Percentiles rank a stretch among this genome's conserved stretches.
Conservation (phyloP, 1,140 invertebrate genomes). For the Bursaphelenchus mucronatus region DNA sequence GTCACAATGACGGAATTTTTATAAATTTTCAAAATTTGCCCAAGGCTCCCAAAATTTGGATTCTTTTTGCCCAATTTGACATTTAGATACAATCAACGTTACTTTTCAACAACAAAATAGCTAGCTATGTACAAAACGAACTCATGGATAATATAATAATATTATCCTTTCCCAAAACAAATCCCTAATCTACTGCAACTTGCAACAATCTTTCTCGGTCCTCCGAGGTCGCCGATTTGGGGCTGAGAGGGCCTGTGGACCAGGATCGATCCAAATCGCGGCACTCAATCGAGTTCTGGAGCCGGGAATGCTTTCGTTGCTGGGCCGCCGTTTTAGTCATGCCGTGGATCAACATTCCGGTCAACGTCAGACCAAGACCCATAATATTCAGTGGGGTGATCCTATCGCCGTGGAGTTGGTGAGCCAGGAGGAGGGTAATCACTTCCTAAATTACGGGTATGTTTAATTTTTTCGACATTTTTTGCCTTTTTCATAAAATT, state of each 20-base stretch:
- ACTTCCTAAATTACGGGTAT: conserved; percentile 73
- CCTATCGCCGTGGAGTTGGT: conserved; percentile 76
- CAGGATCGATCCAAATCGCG: conserved; percentile 10
- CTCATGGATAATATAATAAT: too few relatives aligned
- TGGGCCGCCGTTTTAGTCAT: conserved; percentile 65
- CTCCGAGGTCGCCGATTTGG: not conserved
- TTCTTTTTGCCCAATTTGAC: too few relatives aligned
- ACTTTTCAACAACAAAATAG: too few relatives aligned
- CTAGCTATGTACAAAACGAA: too few relatives aligned
- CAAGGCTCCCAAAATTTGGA: too few relatives aligned
- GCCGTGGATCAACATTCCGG: conserved; percentile 81
- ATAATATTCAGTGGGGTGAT: conserved; percentile 77
- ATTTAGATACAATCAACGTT: too few relatives aligned
- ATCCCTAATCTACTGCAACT: not conserved
- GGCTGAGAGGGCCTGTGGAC: not conserved
- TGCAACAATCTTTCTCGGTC: not conserved
- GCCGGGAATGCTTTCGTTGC: conserved; percentile 11
- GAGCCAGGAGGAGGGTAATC: conserved; percentile 77
- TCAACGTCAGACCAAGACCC: conserved; percentile 79
- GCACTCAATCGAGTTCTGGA: conserved; percentile 10
- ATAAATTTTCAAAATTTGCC: too few relatives aligned
- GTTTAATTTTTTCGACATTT: too few relatives aligned
- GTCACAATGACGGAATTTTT: too few relatives aligned
- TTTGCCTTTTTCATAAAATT: too few relatives aligned
- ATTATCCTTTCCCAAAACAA: too few relatives aligned